A percentile compares a stretch with the other conserved stretches of the same genome.
Evolutionary conservation across 2,888 invertebrate genomes (phyloP).

Genomic region (Drosophila prostipennis): DNA sequence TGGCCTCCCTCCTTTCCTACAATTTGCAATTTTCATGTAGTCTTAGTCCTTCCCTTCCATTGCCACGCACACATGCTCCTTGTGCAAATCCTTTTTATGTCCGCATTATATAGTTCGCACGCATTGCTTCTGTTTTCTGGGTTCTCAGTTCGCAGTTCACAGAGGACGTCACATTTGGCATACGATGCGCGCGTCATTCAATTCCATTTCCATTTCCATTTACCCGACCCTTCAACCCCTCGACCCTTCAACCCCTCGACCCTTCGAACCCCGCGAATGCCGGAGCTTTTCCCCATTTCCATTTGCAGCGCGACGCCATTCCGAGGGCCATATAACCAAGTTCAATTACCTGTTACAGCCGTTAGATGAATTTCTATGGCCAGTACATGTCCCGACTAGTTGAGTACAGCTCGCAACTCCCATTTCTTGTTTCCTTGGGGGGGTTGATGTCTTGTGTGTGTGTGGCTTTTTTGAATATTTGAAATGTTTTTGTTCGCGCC

Average conservation of each 20-base stretch:
- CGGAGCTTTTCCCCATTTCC: conserved; percentile 32
- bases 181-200: conserved; percentile 69
- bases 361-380: conserved; percentile 84
- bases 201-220: conserved; percentile 69
- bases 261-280: not conserved
- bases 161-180: conserved; percentile 53
- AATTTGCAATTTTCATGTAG: conserved; percentile 73
- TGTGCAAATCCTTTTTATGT: conserved; percentile 83
- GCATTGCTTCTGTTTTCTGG: conserved; percentile 52
- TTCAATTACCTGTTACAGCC: conserved; percentile 84
- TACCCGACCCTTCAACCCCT: not conserved
- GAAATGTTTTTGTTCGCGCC: conserved; percentile 77
- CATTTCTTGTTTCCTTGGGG: conserved; percentile 1
- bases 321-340: conserved; percentile 78
- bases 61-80: conserved; percentile 8
- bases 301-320: conserved; percentile 59
- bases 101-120: conserved; percentile 78
- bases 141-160: not conserved
- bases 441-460: not conserved
- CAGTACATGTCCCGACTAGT: conserved; percentile 79
- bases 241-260: not conserved
- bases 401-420: conserved; percentile 50
- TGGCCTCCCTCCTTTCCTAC: conserved; percentile 36
- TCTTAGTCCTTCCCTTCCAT: conserved; percentile 1
- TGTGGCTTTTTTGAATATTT: conserved; percentile 76